phyloP scores from a whole-genome alignment of 2,797 vertebrate species.

The Lycodopsis pacificus region DNA sequence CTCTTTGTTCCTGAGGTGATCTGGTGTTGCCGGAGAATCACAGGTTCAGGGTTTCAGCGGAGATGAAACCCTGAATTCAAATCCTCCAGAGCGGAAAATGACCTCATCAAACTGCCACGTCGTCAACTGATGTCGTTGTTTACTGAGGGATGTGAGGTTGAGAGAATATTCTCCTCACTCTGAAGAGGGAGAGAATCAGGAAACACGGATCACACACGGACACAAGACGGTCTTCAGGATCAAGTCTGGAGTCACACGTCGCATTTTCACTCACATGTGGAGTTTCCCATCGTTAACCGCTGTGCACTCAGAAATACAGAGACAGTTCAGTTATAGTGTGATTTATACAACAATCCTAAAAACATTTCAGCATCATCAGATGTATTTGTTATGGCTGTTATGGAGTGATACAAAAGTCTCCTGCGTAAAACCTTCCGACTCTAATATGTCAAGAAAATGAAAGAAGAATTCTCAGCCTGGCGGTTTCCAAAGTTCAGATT shows the following conservation, averaged over 20 bases:
- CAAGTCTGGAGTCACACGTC: neutral
- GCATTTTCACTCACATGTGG: slow-evolving; percentile 6
- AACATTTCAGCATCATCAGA: no score
- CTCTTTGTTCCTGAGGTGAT: neutral
- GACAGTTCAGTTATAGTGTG: neutral
- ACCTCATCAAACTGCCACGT: slow-evolving; percentile 26
- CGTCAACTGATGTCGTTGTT: slow-evolving; percentile 35
- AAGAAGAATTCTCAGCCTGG: neutral
- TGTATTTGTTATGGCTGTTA: no score
- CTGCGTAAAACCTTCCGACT: no score
- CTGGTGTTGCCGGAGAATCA: slow-evolving; percentile 2
- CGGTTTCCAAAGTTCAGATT: neutral
- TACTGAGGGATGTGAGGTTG: slow-evolving; percentile 20
- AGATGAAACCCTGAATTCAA: slow-evolving; percentile 21
- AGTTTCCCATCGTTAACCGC: slow-evolving; percentile 1
- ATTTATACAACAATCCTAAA: no score
- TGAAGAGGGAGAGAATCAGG: neutral
- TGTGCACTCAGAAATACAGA: neutral
- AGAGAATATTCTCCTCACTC: slow-evolving; percentile 11
- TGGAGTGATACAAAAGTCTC: no score
- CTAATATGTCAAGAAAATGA: no score
- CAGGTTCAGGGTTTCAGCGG: slow-evolving; percentile 5
- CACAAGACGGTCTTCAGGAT: neutral
- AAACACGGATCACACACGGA: neutral
- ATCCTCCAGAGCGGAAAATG: slow-evolving; percentile 38